Base-by-base conservation (phyloP, 2,888 invertebrate species). In the Cataglyphis rosenhaueri region DNA sequence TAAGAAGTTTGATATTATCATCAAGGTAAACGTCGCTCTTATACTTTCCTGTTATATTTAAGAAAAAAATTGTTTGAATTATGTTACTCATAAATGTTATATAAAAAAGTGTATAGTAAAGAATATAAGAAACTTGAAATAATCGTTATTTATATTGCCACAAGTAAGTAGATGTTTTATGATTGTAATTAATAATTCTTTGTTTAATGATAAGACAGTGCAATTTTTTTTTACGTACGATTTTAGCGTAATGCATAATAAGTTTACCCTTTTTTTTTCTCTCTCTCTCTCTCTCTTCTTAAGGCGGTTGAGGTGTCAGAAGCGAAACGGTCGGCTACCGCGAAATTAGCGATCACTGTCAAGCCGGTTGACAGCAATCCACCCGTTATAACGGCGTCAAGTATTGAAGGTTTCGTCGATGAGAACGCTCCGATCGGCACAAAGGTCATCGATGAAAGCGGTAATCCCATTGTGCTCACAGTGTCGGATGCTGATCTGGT, bases 361-460 rank as follows among this genome's bases (percentile, higher is more conserved):
- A 97, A 98, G 85, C 98, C 98, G 0, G 97, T 98, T 0, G 98
- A 98, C 94, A 97, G 97, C 21, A 97, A 97, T 94, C 98, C 98
- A 0, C 98, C 98, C 0, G 96, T 97, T 35, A 97, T 98, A 74
- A 95, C 95, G 5, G 96, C 97, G 0, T 96, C 97, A 0, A 95
- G 97, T 0, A 95, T 96, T 29, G 97, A 97, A 91, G 98, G 98
- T 0, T 96, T 96, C 90, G 98, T 98, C 0, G 97, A 97, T 91
- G 98, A 98, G 94, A 98, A 98, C 93, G 97, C 98, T 0, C 96
- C 97, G 0, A 96, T 97, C 73, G 98, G 98, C n/a, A 98, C 98
- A 3, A 96, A 96, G 92, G 97, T 98, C 3, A 93, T 97, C 74
- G 97, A 97, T 91, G 92, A 93, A 0, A 95, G 95, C 15, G 96